Percentiles rank a stretch among this genome's conserved stretches.
phyloP scores from a whole-genome alignment of 2,113 vertebrate genomes.

The Cygnus buccinator region DNA sequence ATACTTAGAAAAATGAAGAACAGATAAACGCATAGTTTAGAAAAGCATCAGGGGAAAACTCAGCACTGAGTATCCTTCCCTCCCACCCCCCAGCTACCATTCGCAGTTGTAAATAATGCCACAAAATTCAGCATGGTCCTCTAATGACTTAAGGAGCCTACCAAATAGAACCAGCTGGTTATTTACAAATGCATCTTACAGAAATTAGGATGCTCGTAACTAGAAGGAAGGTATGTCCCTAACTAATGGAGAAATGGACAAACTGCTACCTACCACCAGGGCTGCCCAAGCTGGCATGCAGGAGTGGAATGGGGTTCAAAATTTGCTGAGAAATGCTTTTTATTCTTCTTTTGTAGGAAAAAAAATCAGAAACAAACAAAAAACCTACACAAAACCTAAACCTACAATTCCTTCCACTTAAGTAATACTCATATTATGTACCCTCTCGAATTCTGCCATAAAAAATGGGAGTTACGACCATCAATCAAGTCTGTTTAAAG shows the following conservation, averaged over 20 bases:
- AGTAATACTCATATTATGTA: background rate
- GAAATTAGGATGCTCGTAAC: background rate
- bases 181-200: background rate
- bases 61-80: background rate
- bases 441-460: background rate
- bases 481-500: background rate
- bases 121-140: background rate
- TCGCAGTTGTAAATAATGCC: background rate
- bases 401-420: background rate
- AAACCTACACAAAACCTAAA: background rate
- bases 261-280: background rate
- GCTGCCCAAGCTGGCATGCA: background rate
- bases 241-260: background rate
- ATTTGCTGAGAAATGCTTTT: background rate
- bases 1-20: conserved; percentile 63
- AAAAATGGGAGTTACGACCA: background rate
- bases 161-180: background rate
- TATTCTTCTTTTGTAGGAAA: too few relatives aligned
- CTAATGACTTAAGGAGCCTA: background rate
- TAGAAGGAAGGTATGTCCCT: background rate
- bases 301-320: background rate
- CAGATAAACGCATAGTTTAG: conserved; percentile 49
- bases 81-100: background rate
- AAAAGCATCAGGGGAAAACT: conserved; percentile 38
- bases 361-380: background rate